A percentile compares a stretch with the other conserved stretches of the same genome.
Conservation (phyloP, 2,797 vertebrate genomes). For the Micromesistius poutassou region DNA sequence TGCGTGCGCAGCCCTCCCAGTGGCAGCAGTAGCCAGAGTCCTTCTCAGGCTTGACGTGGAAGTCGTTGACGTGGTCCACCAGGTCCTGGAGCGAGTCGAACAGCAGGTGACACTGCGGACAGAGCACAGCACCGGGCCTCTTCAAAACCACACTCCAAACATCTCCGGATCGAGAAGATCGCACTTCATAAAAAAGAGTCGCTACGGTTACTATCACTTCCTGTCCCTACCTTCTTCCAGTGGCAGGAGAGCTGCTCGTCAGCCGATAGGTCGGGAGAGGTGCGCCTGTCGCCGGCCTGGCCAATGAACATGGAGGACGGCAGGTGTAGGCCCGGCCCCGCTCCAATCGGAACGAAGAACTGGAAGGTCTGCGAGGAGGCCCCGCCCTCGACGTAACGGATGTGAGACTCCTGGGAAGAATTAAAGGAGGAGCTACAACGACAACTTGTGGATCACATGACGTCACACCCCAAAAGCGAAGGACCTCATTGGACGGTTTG, state of each 20-base stretch:
- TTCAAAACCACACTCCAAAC: not conserved
- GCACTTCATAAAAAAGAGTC: no score
- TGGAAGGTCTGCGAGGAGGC: constrained; percentile 83
- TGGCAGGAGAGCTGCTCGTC: constrained; percentile 90
- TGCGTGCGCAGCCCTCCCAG: constrained; percentile 96
- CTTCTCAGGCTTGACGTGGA: constrained; percentile 94
- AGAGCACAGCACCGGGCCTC: not conserved
- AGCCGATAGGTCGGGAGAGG: constrained; percentile 83
- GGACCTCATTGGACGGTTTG: no score
- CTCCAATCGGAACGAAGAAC: constrained; percentile 87
- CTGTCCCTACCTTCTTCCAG: constrained; percentile 86
- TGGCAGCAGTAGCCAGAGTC: constrained; percentile 96
- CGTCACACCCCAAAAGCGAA: no score
- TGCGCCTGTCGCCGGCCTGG: constrained; percentile 81
- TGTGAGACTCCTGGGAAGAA: constrained; percentile 76
- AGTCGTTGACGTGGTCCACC: constrained; percentile 95
- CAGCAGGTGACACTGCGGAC: constrained; percentile 87
- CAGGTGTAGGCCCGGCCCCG: constrained; percentile 81
- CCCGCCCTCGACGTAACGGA: constrained; percentile 75
- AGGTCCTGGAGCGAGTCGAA: constrained; percentile 95
- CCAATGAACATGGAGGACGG: constrained; percentile 85
- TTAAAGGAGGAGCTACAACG: not conserved
- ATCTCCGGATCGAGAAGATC: no score
- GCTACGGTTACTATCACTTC: not conserved
- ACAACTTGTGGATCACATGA: not conserved